These are phyloP conservation scores for Macrochelys suwanniensis DNA, from an alignment of 2,797 vertebrate genomes.

Conservation along the genomic window DNA sequence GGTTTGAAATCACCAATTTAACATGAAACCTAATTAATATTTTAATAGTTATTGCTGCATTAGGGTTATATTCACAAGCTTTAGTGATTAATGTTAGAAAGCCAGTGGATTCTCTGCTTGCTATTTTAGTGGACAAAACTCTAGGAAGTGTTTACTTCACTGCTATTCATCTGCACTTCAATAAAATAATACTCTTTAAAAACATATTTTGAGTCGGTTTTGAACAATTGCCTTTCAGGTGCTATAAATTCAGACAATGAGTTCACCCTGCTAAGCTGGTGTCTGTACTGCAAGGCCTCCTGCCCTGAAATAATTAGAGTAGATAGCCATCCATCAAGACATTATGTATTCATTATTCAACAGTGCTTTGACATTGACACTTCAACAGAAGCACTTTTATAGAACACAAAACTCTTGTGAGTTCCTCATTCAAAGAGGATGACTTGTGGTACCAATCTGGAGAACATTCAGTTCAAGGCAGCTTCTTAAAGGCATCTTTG, in stretches of 20 bases:
- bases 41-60: neutral
- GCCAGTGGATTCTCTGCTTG: neutral
- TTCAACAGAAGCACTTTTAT: neutral
- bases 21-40: neutral
- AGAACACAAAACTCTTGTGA: neutral
- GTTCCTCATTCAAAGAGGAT: neutral
- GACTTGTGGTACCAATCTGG: neutral
- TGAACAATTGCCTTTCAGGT: neutral
- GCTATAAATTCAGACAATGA: neutral
- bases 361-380: neutral
- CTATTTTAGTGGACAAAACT: neutral
- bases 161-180: neutral
- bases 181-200: neutral
- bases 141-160: neutral
- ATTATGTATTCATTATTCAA: neutral
- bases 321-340: neutral
- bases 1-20: neutral
- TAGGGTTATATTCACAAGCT: neutral
- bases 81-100: neutral
- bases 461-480: neutral
- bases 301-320: neutral
- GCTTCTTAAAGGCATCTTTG: neutral
- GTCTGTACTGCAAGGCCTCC: neutral
- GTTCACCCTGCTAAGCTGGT: neutral
- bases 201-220: neutral